Base-by-base conservation (phyloP, 1,140 invertebrate species). In the Zaprionus camerounensis region DNA sequence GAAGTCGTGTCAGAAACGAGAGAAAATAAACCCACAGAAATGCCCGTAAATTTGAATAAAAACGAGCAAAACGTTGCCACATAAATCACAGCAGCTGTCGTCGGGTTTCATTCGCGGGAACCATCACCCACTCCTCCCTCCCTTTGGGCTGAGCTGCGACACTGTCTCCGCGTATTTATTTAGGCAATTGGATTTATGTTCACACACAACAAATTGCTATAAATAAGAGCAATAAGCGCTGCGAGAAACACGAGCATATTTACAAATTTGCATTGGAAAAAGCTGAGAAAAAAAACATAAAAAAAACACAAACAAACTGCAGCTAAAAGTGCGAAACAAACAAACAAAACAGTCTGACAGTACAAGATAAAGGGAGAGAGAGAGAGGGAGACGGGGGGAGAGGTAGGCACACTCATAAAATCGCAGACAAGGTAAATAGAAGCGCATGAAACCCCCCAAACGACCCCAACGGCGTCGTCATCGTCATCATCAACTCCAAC, bases 391-490 rank as follows among this genome's bases (percentile, higher is more conserved):
- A 11, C 11, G 53, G 59, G 41, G 31, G 26, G 49, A 63, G 20
- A 26, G 36, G 57, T 64, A 59, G 63, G 24, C 17, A 61, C 56
- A 59, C 73, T 78, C 69, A 67, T 38, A 79, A 71, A 80, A 81
- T 63, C 53, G 36, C 84, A 81, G 81, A 88, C 81, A 88, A 88
- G 85, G 85, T 88, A 88, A 90, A 90, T 73, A 81, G 81, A 78
- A 71, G 70, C 67, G 20, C 62, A 58, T 49, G 31, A 63, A 67
- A 13, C 13, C 34, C 46, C 28, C 12, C 44, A 22, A 49, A 34
- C 44, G 69, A 83, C 67, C 82, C 65, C 76, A 57, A 28, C 63
- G 68, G 44, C 68, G 36, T 53, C 46, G 61, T 57, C 51, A 46
- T 4, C 53, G 65, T 53, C 34, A 55, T 22, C 61, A 57, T 71